Percentiles rank a stretch among this genome's conserved stretches.
phyloP scores from a whole-genome alignment of 2,797 vertebrate species.

The Melanotaenia pygmaea region DNA sequence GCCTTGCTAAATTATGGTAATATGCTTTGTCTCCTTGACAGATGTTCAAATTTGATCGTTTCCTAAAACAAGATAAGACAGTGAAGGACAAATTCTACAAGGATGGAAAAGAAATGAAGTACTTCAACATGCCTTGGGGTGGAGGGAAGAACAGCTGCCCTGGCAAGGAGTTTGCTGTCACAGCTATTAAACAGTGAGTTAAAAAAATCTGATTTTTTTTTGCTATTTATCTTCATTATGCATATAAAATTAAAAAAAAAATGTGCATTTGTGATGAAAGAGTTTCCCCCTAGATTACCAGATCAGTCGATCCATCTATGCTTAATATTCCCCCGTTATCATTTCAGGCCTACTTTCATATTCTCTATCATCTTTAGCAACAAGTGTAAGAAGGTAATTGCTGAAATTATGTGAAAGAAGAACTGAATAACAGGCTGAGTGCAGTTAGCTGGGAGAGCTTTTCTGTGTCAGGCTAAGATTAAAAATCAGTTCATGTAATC shows the following conservation, averaged over 20 bases:
- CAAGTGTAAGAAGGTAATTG: slow-evolving; percentile 35
- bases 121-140: slow-evolving; percentile 92
- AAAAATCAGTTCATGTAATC: slow-evolving; percentile 35
- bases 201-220: background rate
- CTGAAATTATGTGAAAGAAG: slow-evolving; percentile 5
- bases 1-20: background rate
- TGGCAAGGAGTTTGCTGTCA: slow-evolving; percentile 87
- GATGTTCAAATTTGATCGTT: slow-evolving; percentile 89
- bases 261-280: slow-evolving; percentile 42
- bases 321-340: slow-evolving; percentile 27
- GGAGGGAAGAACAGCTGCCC: slow-evolving; percentile 87
- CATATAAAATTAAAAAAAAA: slow-evolving; percentile 14
- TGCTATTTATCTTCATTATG: slow-evolving; percentile 13
- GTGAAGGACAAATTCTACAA: slow-evolving; percentile 87
- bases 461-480: slow-evolving; percentile 26
- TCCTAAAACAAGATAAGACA: slow-evolving; percentile 84
- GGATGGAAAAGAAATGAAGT: slow-evolving; percentile 81
- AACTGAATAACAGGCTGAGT: slow-evolving; percentile 22
- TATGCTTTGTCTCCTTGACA: slow-evolving; percentile 38
- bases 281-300: slow-evolving; percentile 32
- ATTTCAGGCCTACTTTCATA: slow-evolving; percentile 41
- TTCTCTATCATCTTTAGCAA: slow-evolving; percentile 40
- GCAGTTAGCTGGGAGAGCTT: background rate
- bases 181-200: slow-evolving; percentile 88
- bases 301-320: slow-evolving; percentile 39